Percentiles rank a stretch among this genome's conserved stretches.
phyloP scores from a whole-genome alignment of 2,113 vertebrate species.

The Ia io region DNA sequence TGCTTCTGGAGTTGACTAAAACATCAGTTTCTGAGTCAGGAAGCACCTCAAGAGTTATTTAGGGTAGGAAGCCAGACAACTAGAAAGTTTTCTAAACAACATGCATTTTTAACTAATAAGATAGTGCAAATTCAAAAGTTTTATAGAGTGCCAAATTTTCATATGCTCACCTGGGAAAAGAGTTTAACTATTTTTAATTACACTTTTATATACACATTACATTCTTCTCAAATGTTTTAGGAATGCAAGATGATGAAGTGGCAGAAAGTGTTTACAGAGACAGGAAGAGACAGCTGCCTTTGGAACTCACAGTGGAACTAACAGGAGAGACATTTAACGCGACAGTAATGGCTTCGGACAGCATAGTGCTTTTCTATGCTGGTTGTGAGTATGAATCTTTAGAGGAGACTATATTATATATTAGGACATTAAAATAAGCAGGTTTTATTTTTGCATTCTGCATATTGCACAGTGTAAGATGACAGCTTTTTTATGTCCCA shows the following conservation, averaged over 20 bases:
- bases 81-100: background rate
- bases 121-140: background rate
- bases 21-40: background rate
- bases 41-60: slow-evolving; percentile 13
- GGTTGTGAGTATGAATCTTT: slow-evolving; percentile 87
- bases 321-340: slow-evolving; percentile 87
- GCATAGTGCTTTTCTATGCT: slow-evolving; percentile 91
- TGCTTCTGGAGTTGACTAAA: background rate
- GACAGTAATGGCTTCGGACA: slow-evolving; percentile 74
- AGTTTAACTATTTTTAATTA: slow-evolving; percentile 16
- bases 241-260: slow-evolving; percentile 92
- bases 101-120: slow-evolving; percentile 15
- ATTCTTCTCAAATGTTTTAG: slow-evolving; percentile 77
- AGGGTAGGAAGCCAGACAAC: background rate
- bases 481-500: background rate
- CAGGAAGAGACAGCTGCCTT: slow-evolving; percentile 80
- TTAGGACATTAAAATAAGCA: background rate
- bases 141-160: slow-evolving; percentile 21
- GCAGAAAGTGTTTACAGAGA: slow-evolving; percentile 87
- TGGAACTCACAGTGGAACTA: slow-evolving; percentile 84
- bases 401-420: background rate
- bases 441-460: slow-evolving; percentile 12
- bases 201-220: background rate
- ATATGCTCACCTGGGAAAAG: background rate
- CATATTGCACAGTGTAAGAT: background rate